These are phyloP conservation scores for Chorisops tibialis DNA, from an alignment of 2,888 invertebrate species.

Conservation along the genomic window DNA sequence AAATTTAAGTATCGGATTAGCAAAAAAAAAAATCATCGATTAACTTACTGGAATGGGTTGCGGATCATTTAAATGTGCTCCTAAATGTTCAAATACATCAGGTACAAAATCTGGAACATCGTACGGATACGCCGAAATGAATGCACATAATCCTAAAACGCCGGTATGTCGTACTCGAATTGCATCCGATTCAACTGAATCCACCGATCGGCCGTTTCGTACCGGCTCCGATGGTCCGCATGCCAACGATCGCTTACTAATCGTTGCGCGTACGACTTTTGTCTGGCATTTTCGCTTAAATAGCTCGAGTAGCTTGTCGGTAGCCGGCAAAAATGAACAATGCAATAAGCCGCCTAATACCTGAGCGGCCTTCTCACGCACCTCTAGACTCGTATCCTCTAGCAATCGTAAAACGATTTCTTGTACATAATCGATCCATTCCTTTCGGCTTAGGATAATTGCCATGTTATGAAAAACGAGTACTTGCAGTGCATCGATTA, in stretches of 20 bases:
- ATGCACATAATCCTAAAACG: constrained; percentile 83
- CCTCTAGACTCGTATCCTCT: constrained; percentile 72
- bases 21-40: not conserved
- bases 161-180: constrained; percentile 73
- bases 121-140: constrained; percentile 84
- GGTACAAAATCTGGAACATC: constrained; percentile 76
- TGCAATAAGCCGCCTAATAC: constrained; percentile 83
- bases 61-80: constrained; percentile 79
- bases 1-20: not conserved
- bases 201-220: constrained; percentile 27
- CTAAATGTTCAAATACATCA: constrained; percentile 72
- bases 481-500: constrained; percentile 67
- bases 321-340: constrained; percentile 54
- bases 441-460: constrained; percentile 54
- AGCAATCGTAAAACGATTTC: constrained; percentile 65
- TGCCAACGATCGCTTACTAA: constrained; percentile 24
- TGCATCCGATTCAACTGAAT: constrained; percentile 35
- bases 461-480: constrained; percentile 72
- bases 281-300: constrained; percentile 38
- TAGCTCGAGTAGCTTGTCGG: constrained; percentile 34
- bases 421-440: constrained; percentile 59
- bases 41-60: constrained; percentile 79
- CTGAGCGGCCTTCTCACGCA: constrained; percentile 76
- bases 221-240: constrained; percentile 24
- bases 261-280: constrained; percentile 31